Base-by-base conservation (phyloP, 2,888 invertebrate genomes). In the Acanthosepion pharaonis region DNA sequence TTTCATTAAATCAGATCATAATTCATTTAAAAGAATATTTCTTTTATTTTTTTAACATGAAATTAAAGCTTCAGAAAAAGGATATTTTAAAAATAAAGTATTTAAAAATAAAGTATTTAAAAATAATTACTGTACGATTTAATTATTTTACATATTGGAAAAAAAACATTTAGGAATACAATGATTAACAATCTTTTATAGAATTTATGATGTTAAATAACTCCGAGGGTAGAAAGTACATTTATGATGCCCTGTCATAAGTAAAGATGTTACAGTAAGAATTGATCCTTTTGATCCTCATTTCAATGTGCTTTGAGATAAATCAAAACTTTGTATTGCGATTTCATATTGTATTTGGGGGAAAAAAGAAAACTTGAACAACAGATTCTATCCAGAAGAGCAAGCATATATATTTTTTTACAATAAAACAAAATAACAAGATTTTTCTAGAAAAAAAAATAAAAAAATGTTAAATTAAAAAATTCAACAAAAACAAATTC, bases 401-500 rank as follows among this genome's bases (percentile, higher is more conserved):
- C 78, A 78, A 33, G 78, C 78, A n/a, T n/a, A 78, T 78, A 78
- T 78, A 15, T 78, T 25, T 25, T 33, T 64, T 64, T n/a, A 33
- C n/a, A 28, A 78, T n/a, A 33, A 78, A 78, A 78, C 33, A 78
- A 78, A 78, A n/a, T n/a, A 9, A 33, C 11, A 11, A 33, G 78
- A 33, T n/a, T 78, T 78, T 78, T 78, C 78, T 78, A 78, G 18
- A 78, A 78, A 78, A n/a, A 78, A 33, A 33, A 33, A 78, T 4
- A 11, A 28, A n/a, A 8, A 15, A 78, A 33, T 1, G 33, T 33
- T 33, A 33, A 78, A 78, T 78, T n/a, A 78, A 78, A 78, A 78
- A n/a, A 23, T 78, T 78, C 78, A 78, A 78, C 78, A 78, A 78
- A 78, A 78, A 78, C 78, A 78, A 78, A n/a, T 78, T 78, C 78